phyloP scores from a whole-genome alignment of 2,888 invertebrate species.

The Troides aeacus region DNA sequence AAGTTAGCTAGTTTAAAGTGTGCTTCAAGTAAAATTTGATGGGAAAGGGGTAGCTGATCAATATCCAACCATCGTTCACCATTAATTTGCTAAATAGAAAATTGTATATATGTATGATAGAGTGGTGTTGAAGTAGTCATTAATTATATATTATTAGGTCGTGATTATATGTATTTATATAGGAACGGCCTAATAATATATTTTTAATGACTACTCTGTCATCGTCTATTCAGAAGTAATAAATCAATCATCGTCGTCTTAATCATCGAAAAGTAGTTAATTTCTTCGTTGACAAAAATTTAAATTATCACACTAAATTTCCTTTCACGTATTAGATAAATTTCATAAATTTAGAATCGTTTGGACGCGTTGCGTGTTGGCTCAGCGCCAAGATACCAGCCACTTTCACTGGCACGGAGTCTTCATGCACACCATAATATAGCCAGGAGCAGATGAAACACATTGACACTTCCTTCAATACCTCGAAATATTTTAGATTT shows the following conservation, averaged over 20 bases:
- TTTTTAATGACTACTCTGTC: neutral
- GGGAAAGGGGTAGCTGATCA: too few species aligned
- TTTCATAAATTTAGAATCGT: constrained; percentile 64
- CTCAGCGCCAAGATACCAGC: constrained; percentile 54
- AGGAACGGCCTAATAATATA: neutral
- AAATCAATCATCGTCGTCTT: constrained; percentile 1
- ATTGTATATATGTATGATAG: too few species aligned
- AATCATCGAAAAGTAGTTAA: constrained; percentile 31
- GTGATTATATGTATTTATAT: too few species aligned
- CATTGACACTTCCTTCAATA: constrained; percentile 73
- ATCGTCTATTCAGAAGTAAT: neutral
- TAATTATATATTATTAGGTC: too few species aligned
- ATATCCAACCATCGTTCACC: too few species aligned
- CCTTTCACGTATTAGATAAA: constrained; percentile 66
- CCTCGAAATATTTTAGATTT: constrained; percentile 69
- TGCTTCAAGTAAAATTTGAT: too few species aligned
- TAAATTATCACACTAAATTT: constrained; percentile 67
- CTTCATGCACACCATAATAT: constrained; percentile 36
- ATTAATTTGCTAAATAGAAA: too few species aligned
- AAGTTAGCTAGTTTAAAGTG: too few species aligned
- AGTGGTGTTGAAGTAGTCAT: too few species aligned
- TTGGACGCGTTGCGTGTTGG: constrained; percentile 61
- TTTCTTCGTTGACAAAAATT: constrained; percentile 68
- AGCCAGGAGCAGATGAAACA: constrained; percentile 48
- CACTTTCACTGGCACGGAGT: constrained; percentile 62